Base-by-base conservation (phyloP, 1,140 invertebrate species). In the Chlorops oryzae region DNA sequence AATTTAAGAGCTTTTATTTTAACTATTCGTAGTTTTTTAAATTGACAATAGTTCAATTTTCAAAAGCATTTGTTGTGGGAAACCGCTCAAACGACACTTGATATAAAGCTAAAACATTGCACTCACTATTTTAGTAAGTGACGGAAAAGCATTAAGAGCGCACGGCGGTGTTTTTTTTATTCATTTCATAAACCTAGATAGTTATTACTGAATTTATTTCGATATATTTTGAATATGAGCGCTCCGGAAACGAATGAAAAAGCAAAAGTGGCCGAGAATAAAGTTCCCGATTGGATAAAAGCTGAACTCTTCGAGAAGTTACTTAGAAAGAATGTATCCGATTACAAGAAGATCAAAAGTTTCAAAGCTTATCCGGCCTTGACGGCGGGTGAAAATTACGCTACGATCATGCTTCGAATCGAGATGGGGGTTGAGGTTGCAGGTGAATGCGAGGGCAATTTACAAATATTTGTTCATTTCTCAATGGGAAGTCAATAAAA, bases 311-410 rank as follows among this genome's bases (percentile, higher is more conserved):
- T 68, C 38, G 48, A 59, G 24, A 53, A 59, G 39, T 41, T 60
- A 3, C 56, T 67, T 0, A 57, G 59, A 28, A 28, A 57, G 10
- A 57, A 32, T n/a, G 52, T 65, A 3, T 32, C 50, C n/a, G 56
- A 58, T 13, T 64, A 61, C 37, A 58, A 73, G 47, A 38, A 50
- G 27, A 62, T 63, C n/a, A 65, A 57, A 46, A 47, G 52, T 43
- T 66, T 59, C 40, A 47, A 59, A 23, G 51, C 56, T 7, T 51
- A 41, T 27, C 47, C 55, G 5, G 62, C 55, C 9, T 39, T 61
- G 13, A 46, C 45, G 28, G 47, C 61, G 1, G 62, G 63, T 1
- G 63, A 66, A 51, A 66, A 65, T 45, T 63, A 58, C 47, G 56
- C 61, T 17, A 47, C 56, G 6, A 42, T 63, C 20, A 63, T 66